These are phyloP conservation scores for Pagrus major DNA, from an alignment of 2,113 vertebrate species.

Conservation along the genomic window DNA sequence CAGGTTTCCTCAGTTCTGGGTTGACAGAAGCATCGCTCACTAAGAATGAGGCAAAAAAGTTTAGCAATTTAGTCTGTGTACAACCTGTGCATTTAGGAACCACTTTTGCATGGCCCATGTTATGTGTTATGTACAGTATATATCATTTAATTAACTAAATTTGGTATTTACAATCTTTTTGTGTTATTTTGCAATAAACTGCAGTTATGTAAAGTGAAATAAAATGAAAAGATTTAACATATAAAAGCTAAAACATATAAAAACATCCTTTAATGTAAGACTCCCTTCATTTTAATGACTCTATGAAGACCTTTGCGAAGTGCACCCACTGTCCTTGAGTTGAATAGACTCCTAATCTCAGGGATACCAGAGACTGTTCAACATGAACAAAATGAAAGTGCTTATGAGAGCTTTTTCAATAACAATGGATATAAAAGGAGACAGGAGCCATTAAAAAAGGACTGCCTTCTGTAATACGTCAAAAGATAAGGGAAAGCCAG, in stretches of 20 bases:
- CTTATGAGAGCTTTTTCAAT: constrained; percentile 57
- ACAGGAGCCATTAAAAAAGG: constrained; percentile 57
- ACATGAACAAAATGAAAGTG: constrained; percentile 58
- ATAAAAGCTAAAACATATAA: background rate
- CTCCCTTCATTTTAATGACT: constrained; percentile 17
- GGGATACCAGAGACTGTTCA: constrained; percentile 31
- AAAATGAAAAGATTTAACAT: too few species aligned
- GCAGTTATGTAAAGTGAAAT: background rate
- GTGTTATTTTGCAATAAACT: background rate
- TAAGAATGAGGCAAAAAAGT: background rate
- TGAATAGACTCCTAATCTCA: constrained; percentile 47
- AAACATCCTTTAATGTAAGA: constrained; percentile 1
- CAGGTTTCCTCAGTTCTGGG: background rate
- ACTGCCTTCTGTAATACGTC: constrained; percentile 11
- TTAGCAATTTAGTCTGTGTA: background rate
- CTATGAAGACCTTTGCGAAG: constrained; percentile 28
- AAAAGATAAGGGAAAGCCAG: constrained; percentile 63
- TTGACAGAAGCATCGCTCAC: constrained; percentile 8
- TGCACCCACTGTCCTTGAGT: constrained; percentile 34
- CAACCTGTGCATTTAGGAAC: background rate
- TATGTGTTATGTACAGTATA: background rate
- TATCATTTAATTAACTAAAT: background rate
- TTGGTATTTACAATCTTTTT: background rate
- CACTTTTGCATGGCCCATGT: background rate
- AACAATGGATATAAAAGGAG: constrained; percentile 52